These are phyloP conservation scores for Holothuria glaberrima DNA, from an alignment of 35 echinoderm and acorn worm genomes.

Conservation along the genomic window DNA sequence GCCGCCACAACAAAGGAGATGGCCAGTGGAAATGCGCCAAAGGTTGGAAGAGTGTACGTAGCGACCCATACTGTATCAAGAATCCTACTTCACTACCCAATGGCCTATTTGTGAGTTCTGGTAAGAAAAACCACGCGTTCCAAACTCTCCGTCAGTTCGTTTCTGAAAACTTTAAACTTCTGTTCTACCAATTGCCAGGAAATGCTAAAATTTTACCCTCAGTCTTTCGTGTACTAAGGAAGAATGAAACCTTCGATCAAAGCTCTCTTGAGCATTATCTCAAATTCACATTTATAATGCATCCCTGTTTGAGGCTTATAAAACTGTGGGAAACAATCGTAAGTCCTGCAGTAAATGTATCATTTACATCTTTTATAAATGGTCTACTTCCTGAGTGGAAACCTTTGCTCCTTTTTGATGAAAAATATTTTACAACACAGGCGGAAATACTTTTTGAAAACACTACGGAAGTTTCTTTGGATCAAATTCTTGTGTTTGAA, in stretches of 20 bases:
- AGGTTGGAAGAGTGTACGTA: too few species aligned
- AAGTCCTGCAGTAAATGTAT: not conserved
- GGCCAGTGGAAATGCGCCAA: too few species aligned
- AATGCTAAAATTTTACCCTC: not conserved
- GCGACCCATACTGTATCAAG: too few species aligned
- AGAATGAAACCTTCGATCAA: not conserved
- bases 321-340: not conserved
- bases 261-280: not conserved
- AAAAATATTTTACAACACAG: not conserved
- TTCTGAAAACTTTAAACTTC: not conserved
- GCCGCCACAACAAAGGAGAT: not conserved
- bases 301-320: not conserved
- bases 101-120: not conserved
- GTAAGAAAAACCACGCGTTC: not conserved
- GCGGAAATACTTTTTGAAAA: not conserved
- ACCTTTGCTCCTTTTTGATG: not conserved
- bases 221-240: not conserved
- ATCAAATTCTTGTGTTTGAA: too few species aligned
- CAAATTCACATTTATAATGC: not conserved
- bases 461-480: too few species aligned
- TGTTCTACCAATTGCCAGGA: not conserved
- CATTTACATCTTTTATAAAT: too few species aligned
- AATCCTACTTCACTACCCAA: too few species aligned
- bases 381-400: not conserved
- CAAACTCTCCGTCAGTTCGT: not conserved